phyloP scores from a whole-genome alignment of 1,140 invertebrate species.

The Yoshiicerus persimilis region DNA sequence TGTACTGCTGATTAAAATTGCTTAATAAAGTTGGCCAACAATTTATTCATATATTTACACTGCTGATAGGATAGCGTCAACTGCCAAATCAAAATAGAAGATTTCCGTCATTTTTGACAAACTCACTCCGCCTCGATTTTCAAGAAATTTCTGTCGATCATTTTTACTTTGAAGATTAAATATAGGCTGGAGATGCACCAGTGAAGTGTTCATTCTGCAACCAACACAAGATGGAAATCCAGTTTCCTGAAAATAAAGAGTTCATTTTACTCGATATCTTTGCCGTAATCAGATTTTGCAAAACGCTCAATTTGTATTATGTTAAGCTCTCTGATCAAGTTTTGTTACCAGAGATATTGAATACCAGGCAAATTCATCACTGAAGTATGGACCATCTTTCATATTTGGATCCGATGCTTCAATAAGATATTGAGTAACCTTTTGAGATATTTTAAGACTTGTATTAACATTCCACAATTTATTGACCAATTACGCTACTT shows the following conservation, averaged over 20 bases:
- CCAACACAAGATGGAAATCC: slow-evolving; percentile 61
- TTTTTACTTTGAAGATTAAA: slow-evolving; percentile 49
- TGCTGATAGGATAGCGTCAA: slow-evolving; percentile 70
- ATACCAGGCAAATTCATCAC: slow-evolving; percentile 63
- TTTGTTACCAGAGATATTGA: slow-evolving; percentile 61
- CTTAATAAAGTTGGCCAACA: too few relatives aligned
- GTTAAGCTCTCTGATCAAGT: too few relatives aligned
- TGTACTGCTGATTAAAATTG: too few relatives aligned
- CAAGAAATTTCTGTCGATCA: not conserved
- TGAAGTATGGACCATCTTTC: slow-evolving; percentile 46
- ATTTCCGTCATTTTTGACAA: not conserved
- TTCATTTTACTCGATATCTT: too few relatives aligned
- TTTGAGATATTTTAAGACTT: too few relatives aligned
- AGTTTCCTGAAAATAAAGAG: not conserved
- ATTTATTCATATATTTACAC: slow-evolving; percentile 59
- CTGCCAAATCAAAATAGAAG: slow-evolving; percentile 84
- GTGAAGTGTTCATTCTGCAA: slow-evolving; percentile 66
- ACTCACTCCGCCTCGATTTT: not conserved
- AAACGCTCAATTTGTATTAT: too few relatives aligned
- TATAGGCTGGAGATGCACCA: slow-evolving; percentile 67
- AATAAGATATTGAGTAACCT: slow-evolving; percentile 56
- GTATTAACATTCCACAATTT: too few relatives aligned
- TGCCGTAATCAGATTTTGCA: too few relatives aligned
- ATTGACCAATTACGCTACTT: too few relatives aligned
- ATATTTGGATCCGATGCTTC: slow-evolving; percentile 50